phyloP scores from a whole-genome alignment of 1,140 invertebrate species.

The Pectinophora gossypiella region DNA sequence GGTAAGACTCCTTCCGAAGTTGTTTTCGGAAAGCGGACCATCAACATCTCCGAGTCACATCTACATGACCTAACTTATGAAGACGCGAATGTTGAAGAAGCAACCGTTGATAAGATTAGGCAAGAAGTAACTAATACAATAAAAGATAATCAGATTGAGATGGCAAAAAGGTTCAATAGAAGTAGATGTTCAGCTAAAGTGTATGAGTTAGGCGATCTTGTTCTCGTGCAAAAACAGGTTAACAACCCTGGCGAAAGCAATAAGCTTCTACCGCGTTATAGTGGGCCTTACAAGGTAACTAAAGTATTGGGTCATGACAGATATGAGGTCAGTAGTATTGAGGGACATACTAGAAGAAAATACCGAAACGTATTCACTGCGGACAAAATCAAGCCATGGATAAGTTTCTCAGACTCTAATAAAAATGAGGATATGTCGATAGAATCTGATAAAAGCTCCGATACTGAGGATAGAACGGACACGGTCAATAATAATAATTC shows the following conservation, averaged over 20 bases:
- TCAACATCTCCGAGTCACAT: background rate
- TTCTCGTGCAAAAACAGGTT: background rate
- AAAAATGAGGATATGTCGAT: background rate
- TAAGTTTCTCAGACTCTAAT: background rate
- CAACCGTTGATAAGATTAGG: background rate
- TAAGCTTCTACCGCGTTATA: constrained; percentile 2
- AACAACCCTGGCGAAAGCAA: constrained; percentile 3
- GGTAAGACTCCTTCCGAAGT: background rate
- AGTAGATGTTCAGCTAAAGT: background rate
- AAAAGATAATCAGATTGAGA: background rate
- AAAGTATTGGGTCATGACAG: constrained; percentile 3
- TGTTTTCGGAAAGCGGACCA: background rate
- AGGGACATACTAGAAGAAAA: constrained; percentile 3
- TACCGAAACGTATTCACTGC: constrained; percentile 3
- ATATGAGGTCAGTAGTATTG: constrained; percentile 6
- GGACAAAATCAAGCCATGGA: constrained; percentile 3
- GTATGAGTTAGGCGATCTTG: constrained; percentile 5
- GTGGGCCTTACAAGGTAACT: constrained; percentile 6
- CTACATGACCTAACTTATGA: background rate
- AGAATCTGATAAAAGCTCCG: too few relatives aligned
- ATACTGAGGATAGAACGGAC: too few relatives aligned
- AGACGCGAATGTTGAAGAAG: background rate
- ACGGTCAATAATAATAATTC: too few relatives aligned
- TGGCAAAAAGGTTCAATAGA: constrained; percentile 2
- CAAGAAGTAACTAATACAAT: background rate